Percentiles rank a stretch among this genome's conserved stretches.
Conservation (phyloP, 2,797 vertebrate genomes). For the Ciconia nigra region DNA sequence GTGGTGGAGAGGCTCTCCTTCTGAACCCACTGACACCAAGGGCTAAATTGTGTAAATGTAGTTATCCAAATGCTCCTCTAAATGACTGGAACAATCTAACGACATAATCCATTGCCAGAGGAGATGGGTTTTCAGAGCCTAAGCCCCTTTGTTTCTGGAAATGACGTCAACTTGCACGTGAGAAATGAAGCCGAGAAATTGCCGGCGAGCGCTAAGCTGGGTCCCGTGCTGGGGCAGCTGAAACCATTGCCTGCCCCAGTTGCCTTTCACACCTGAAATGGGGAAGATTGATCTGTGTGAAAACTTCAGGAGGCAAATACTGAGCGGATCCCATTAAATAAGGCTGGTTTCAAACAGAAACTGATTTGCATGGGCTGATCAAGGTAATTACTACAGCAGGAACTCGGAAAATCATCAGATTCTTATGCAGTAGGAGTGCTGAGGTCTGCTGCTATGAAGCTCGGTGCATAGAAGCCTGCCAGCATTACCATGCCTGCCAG, state of each 20-base stretch:
- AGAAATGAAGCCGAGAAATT: neutral
- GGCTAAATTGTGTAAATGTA: neutral
- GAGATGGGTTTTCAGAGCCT: neutral
- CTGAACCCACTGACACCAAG: neutral
- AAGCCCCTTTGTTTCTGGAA: neutral
- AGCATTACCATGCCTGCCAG: neutral
- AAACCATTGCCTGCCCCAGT: neutral
- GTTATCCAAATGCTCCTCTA: neutral
- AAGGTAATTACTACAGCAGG: slow-evolving; percentile 69
- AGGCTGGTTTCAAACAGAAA: slow-evolving; percentile 68
- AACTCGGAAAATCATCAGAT: slow-evolving; percentile 52
- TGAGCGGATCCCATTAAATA: slow-evolving; percentile 54
- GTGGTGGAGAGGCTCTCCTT: neutral
- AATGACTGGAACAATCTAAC: neutral
- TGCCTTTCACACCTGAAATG: slow-evolving; percentile 40
- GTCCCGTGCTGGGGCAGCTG: neutral
- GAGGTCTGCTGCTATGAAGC: slow-evolving; percentile 44
- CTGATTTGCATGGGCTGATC: slow-evolving; percentile 73
- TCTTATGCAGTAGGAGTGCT: slow-evolving; percentile 48
- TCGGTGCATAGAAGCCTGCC: neutral
- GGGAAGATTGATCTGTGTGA: slow-evolving; percentile 1
- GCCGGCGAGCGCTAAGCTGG: neutral
- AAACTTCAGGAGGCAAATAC: slow-evolving; percentile 58
- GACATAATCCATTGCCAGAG: neutral
- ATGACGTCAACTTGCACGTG: fast-evolving